Percentiles rank a stretch among this genome's conserved stretches.
These are phyloP conservation scores for Tanypteryx hageni DNA, from an alignment of 2,888 invertebrate genomes.

Conservation along the genomic window DNA sequence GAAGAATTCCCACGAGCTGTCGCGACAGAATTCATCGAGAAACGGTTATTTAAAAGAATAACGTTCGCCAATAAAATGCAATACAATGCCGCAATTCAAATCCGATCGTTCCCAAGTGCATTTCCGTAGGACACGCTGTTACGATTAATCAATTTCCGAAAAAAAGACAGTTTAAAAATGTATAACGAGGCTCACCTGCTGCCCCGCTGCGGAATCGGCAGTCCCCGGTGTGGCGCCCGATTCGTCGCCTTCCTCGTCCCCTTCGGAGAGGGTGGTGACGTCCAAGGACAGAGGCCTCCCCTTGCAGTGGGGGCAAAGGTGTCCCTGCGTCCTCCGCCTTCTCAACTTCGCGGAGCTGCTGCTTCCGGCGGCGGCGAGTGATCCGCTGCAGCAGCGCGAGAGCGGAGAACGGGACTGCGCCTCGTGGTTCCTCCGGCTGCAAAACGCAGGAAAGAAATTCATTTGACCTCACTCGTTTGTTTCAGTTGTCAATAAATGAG, in stretches of 20 bases:
- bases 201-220: background rate
- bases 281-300: background rate
- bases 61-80: no score
- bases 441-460: no score
- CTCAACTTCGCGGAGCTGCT: background rate
- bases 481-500: no score
- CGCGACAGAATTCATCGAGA: no score
- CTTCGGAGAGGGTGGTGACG: background rate
- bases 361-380: background rate
- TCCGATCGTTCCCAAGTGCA: no score
- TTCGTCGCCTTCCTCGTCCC: constrained; percentile 6
- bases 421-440: background rate
- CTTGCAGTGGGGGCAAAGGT: background rate
- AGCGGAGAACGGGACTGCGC: background rate
- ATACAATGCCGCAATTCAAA: no score
- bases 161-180: background rate
- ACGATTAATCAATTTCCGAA: background rate
- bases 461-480: no score
- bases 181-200: background rate
- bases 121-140: no score
- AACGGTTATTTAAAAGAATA: no score
- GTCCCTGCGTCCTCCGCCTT: background rate
- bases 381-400: background rate
- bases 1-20: no score
- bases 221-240: background rate